phyloP scores from a whole-genome alignment of 1,140 invertebrate species.

The Drosophila neocordata region DNA sequence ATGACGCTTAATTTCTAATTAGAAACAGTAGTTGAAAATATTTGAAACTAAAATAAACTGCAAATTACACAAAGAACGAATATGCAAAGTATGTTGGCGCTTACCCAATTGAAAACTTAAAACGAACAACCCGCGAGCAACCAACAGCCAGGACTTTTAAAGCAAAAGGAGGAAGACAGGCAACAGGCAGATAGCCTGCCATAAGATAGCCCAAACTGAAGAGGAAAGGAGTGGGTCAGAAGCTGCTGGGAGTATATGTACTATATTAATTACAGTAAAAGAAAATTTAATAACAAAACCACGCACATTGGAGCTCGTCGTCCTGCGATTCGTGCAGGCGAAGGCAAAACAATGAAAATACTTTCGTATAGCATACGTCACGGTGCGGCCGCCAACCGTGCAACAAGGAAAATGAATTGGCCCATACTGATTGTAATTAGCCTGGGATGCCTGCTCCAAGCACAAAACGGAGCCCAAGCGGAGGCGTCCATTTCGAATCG shows the following conservation, averaged over 20 bases:
- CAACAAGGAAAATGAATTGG: conserved; percentile 73
- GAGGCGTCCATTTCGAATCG: conserved; percentile 82
- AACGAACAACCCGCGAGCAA: conserved; percentile 20
- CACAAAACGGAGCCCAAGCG: conserved; percentile 45
- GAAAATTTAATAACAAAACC: conserved; percentile 35
- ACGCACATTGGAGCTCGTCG: conserved; percentile 11
- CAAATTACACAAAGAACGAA: conserved; percentile 61
- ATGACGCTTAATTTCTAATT: conserved; percentile 60
- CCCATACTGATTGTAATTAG: conserved; percentile 82
- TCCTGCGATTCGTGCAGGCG: conserved; percentile 32
- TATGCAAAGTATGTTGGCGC: conserved; percentile 55
- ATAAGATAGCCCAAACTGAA: neutral
- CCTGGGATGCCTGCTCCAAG: conserved; percentile 73
- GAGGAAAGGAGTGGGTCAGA: conserved; percentile 11
- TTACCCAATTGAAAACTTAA: conserved; percentile 54
- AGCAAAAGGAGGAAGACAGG: neutral
- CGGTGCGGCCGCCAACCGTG: conserved; percentile 32
- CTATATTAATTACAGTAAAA: conserved; percentile 15
- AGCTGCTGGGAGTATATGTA: neutral
- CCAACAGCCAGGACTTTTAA: neutral
- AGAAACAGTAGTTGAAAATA: conserved; percentile 28
- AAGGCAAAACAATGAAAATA: conserved; percentile 71
- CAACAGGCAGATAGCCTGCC: neutral
- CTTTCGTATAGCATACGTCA: conserved; percentile 72
- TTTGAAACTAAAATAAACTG: conserved; percentile 44